phyloP scores from a whole-genome alignment of 1,140 invertebrate genomes.

The Melitaea cinxia region DNA sequence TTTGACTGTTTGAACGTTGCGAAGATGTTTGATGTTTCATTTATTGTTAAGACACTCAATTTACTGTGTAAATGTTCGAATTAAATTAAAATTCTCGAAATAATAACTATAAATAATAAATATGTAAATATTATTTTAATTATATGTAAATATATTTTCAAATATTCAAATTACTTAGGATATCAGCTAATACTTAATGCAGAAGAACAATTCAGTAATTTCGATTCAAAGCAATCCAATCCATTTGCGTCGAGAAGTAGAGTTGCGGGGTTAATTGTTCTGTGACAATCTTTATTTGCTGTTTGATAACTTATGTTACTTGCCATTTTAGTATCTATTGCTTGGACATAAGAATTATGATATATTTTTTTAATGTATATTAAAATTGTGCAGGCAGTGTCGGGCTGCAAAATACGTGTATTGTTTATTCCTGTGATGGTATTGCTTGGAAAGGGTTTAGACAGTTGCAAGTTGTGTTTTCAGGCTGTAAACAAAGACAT shows the following conservation, averaged over 20 bases:
- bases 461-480: conserved; percentile 30
- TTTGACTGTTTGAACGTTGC: too few relatives aligned
- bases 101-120: too few relatives aligned
- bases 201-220: conserved; percentile 53
- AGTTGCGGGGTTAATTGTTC: conserved; percentile 58
- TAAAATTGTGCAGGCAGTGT: conserved; percentile 39
- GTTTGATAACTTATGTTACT: background rate
- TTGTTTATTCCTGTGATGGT: conserved; percentile 58
- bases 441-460: conserved; percentile 56
- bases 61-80: too few relatives aligned
- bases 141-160: background rate
- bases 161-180: background rate
- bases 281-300: conserved; percentile 23
- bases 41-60: too few relatives aligned
- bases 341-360: conserved; percentile 5
- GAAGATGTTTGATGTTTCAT: too few relatives aligned
- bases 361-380: background rate
- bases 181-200: conserved; percentile 33
- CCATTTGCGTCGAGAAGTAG: conserved; percentile 60
- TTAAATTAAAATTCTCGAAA: too few relatives aligned
- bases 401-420: conserved; percentile 57
- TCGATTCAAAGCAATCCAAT: conserved; percentile 58
- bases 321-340: conserved; percentile 25
- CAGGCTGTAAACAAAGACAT: conserved; percentile 28
- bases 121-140: background rate